A percentile compares a stretch with the other conserved stretches of the same genome.
Evolutionary conservation across 2,113 vertebrate genomes (phyloP).

Genomic region (Furnarius figulus): DNA sequence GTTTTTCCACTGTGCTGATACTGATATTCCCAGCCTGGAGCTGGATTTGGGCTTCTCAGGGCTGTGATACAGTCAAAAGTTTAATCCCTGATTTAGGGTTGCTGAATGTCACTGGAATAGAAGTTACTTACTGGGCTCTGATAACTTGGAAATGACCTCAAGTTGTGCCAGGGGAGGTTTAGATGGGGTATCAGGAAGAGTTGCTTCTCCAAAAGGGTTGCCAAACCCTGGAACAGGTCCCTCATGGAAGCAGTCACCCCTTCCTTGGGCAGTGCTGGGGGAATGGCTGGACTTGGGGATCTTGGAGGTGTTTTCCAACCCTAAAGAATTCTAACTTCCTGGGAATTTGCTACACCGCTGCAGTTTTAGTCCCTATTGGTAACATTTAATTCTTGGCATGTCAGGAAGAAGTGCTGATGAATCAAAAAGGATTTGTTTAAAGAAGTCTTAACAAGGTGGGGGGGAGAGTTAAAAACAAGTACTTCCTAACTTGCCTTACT

Average conservation of each 20-base stretch:
- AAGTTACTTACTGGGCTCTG: neutral
- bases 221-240: neutral
- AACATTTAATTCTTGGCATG: neutral
- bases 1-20: neutral
- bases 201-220: neutral
- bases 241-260: neutral
- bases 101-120: neutral
- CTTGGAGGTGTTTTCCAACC: neutral
- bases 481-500: neutral
- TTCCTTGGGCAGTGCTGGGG: neutral
- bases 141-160: neutral
- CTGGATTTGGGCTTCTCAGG: neutral
- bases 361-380: neutral
- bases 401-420: neutral
- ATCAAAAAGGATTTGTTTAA: neutral
- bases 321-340: neutral
- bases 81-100: neutral
- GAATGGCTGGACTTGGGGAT: neutral
- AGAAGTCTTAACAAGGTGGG: neutral
- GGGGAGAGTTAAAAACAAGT: too few relatives aligned
- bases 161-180: neutral
- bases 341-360: neutral
- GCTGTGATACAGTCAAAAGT: conserved; percentile 8
- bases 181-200: too few relatives aligned
- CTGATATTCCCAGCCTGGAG: neutral